phyloP scores from a whole-genome alignment of 2,797 vertebrate genomes.

The Enteromius trimaculatus region DNA sequence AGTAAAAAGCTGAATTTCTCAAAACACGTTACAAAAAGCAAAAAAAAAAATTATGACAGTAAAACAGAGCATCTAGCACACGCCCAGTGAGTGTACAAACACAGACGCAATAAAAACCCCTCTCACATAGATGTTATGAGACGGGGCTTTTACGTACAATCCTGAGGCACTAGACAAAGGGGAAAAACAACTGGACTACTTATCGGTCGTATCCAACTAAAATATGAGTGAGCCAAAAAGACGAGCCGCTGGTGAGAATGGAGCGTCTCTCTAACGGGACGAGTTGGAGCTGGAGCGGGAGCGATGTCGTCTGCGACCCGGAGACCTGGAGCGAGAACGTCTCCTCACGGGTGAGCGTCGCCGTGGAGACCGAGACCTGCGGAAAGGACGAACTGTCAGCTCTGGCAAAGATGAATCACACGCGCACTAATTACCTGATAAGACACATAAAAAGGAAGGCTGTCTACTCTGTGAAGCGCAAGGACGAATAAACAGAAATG shows the following conservation, averaged over 20 bases:
- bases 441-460: slow-evolving; percentile 12
- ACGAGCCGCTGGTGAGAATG: background rate
- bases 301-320: slow-evolving; percentile 91
- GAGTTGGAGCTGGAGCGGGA: slow-evolving; percentile 98
- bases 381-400: background rate
- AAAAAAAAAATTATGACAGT: background rate
- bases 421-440: slow-evolving; percentile 2
- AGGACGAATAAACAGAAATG: background rate
- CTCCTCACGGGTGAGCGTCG: slow-evolving; percentile 90
- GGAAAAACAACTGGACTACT: background rate
- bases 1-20: slow-evolving; percentile 11
- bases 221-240: background rate
- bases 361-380: slow-evolving; percentile 90
- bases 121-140: background rate
- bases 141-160: background rate
- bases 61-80: slow-evolving; percentile 31
- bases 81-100: background rate
- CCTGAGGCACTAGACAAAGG: slow-evolving; percentile 1
- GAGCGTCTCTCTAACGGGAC: slow-evolving; percentile 82
- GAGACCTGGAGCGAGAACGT: slow-evolving; percentile 89
- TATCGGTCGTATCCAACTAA: background rate
- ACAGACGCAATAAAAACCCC: background rate
- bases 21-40: slow-evolving; percentile 23
- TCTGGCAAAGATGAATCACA: background rate
- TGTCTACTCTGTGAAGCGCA: background rate